phyloP scores from a whole-genome alignment of 2,888 invertebrate species.

The Magallana nippona region DNA sequence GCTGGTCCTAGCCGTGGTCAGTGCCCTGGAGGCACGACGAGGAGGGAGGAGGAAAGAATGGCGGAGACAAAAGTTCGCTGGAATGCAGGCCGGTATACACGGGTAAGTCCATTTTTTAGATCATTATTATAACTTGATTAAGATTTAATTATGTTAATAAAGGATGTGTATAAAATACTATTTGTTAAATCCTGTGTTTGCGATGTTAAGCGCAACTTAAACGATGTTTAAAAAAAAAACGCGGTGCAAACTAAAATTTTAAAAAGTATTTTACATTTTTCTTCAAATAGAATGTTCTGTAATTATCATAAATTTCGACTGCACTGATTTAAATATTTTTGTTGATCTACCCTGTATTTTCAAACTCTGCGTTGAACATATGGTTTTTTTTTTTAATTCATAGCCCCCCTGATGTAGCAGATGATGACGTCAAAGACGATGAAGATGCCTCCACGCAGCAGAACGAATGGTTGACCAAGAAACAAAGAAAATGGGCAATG shows the following conservation, averaged over 20 bases:
- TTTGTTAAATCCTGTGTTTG: no score
- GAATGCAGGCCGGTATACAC: not conserved
- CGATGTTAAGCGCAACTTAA: no score
- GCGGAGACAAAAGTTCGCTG: constrained; percentile 14
- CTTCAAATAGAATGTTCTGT: no score
- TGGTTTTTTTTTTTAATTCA: not conserved
- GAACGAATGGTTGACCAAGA: not conserved
- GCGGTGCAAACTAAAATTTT: no score
- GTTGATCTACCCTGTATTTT: not conserved
- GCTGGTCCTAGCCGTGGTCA: not conserved
- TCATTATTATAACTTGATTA: not conserved
- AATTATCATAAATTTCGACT: not conserved
- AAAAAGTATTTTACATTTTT: no score
- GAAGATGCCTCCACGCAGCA: not conserved
- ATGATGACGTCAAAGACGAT: constrained; percentile 22
- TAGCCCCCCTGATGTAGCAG: not conserved
- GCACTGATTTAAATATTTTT: not conserved
- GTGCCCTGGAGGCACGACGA: not conserved
- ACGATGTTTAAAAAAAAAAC: no score
- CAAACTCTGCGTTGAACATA: not conserved
- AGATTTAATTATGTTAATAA: no score
- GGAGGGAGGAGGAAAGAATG: not conserved
- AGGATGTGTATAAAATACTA: no score
- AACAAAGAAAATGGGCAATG: not conserved
- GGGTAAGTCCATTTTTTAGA: not conserved